Conservation (phyloP, 1,140 invertebrate genomes). For the Dreissena rostriformis region DNA sequence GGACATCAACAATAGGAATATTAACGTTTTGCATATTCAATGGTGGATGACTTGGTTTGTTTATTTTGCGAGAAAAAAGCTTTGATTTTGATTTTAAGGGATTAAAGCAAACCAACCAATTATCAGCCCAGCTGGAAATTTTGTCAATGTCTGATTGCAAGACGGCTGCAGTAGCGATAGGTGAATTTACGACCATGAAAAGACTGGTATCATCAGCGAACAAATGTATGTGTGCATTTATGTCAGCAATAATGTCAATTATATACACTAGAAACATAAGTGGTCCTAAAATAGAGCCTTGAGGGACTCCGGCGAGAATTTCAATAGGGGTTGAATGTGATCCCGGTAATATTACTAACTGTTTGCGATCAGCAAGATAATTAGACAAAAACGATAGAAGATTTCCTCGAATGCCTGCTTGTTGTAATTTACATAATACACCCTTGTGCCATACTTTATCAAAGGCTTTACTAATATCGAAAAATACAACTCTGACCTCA, state of each 20-base stretch:
- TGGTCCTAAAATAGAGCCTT: slow-evolving; percentile 28
- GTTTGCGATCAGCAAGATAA: too few species aligned
- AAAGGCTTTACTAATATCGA: too few species aligned
- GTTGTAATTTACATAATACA: too few species aligned
- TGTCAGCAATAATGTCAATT: slow-evolving; percentile 34
- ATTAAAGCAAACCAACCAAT: slow-evolving; percentile 49
- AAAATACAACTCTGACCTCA: too few species aligned
- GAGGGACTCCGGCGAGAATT: slow-evolving; percentile 12
- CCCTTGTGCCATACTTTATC: too few species aligned
- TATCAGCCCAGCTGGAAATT: slow-evolving; percentile 22
- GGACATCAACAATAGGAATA: slow-evolving; percentile 8
- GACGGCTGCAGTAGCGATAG: neutral
- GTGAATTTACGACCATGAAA: slow-evolving; percentile 8
- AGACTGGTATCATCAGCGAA: slow-evolving; percentile 54
- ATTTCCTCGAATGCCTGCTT: too few species aligned
- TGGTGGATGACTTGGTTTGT: neutral
- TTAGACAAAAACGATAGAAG: too few species aligned
- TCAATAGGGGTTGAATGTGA: too few species aligned
- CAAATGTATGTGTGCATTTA: slow-evolving; percentile 10
- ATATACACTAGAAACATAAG: slow-evolving; percentile 49
- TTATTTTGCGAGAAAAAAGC: slow-evolving; percentile 17
- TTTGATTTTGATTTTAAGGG: slow-evolving; percentile 28
- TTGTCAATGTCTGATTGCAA: slow-evolving; percentile 15
- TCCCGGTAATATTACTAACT: too few species aligned
- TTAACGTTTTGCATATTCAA: neutral